phyloP scores from a whole-genome alignment of 2,888 invertebrate species.

The Watsonalla binaria region DNA sequence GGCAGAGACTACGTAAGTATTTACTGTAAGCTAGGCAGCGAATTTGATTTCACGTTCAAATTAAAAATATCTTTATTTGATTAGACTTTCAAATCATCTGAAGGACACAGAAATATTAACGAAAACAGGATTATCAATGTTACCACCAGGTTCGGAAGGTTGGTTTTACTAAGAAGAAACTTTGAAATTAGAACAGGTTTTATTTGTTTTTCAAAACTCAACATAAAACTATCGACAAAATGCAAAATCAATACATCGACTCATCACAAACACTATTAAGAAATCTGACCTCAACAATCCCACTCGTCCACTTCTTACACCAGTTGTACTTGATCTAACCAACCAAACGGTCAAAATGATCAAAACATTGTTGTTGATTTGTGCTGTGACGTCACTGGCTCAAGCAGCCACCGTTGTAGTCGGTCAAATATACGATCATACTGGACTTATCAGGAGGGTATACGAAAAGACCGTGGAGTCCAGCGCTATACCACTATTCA shows the following conservation, averaged over 20 bases:
- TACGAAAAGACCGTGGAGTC: slow-evolving; percentile 41
- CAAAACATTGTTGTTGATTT: slow-evolving; percentile 32
- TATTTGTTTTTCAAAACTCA: no score
- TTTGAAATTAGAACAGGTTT: no score
- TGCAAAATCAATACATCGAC: neutral
- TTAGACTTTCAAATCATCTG: no score
- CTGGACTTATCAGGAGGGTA: slow-evolving; percentile 44
- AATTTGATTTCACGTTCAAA: no score
- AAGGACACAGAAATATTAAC: no score
- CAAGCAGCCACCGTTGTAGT: slow-evolving; percentile 47
- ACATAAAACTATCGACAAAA: neutral
- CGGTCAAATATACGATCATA: slow-evolving; percentile 48
- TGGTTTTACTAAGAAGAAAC: no score
- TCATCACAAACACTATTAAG: neutral
- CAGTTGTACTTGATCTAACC: neutral
- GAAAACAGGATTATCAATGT: no score
- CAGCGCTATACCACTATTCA: slow-evolving; percentile 40
- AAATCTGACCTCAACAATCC: neutral
- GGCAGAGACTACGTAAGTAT: no score
- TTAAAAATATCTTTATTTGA: no score
- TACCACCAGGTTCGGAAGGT: no score
- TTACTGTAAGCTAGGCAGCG: no score
- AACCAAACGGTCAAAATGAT: slow-evolving; percentile 28
- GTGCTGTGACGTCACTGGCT: slow-evolving; percentile 27
- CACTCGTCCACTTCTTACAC: slow-evolving; percentile 3